Evolutionary conservation across 1,140 invertebrate genomes (phyloP).

Genomic region (Drosophila tropicalis): DNA sequence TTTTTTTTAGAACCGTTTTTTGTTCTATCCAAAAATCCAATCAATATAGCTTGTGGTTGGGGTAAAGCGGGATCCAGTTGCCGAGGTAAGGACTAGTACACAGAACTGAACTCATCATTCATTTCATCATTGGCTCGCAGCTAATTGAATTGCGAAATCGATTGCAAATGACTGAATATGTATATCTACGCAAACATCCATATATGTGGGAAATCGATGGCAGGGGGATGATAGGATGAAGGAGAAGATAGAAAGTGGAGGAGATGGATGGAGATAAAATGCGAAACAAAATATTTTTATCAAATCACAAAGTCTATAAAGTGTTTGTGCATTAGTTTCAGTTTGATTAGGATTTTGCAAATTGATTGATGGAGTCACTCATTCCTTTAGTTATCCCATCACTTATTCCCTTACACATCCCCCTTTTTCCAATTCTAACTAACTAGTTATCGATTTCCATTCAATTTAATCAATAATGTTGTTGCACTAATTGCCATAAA

Average conservation of each 20-base stretch:
- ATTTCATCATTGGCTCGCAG: constrained; percentile 63
- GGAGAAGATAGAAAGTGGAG: neutral
- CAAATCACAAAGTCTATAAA: constrained; percentile 8
- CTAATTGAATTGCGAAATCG: constrained; percentile 74
- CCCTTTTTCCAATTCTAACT: neutral
- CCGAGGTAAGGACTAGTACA: constrained; percentile 22
- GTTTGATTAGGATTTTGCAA: constrained; percentile 4
- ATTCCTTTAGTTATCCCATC: neutral
- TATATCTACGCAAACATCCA: constrained; percentile 15
- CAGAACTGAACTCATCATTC: constrained; percentile 49
- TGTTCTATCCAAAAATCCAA: constrained; percentile 42
- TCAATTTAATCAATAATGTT: constrained; percentile 4
- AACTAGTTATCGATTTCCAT: neutral
- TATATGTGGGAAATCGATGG: neutral
- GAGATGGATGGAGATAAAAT: neutral
- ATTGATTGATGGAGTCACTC: constrained; percentile 7
- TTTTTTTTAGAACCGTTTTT: constrained; percentile 29
- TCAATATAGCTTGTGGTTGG: constrained; percentile 49
- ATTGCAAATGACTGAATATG: constrained; percentile 53
- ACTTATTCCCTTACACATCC: neutral
- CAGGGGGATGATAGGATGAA: no score
- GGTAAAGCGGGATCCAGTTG: no score
- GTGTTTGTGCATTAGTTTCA: constrained; percentile 6
- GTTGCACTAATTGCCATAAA: neutral
- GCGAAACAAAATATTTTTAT: constrained; percentile 9